Conservation (phyloP, 2,797 vertebrate species). For the Chaenodraco wilsoni region DNA sequence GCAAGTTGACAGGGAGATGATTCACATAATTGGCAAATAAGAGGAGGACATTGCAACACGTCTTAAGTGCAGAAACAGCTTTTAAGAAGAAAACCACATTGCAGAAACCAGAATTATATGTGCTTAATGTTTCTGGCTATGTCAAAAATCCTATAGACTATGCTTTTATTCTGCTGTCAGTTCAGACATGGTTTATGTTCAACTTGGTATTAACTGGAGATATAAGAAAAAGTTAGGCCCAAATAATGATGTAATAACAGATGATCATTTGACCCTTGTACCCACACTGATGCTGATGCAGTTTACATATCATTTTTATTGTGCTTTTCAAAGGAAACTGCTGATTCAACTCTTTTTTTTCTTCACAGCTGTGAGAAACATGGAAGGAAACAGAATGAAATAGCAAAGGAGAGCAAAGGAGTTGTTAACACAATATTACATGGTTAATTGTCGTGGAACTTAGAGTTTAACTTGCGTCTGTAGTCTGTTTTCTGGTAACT, state of each 20-base stretch:
- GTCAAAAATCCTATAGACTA: background rate
- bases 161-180: background rate
- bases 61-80: constrained; percentile 4
- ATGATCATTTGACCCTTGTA: constrained; percentile 64
- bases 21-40: constrained; percentile 32
- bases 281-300: constrained; percentile 31
- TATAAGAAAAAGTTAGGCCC: background rate
- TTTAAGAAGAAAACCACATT: background rate
- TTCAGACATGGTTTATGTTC: background rate
- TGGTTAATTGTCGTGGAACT: background rate
- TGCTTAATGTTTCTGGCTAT: background rate
- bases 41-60: constrained; percentile 35
- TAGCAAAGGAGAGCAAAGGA: background rate
- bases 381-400: background rate
- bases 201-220: background rate
- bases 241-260: constrained; percentile 40
- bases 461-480: constrained; percentile 3
- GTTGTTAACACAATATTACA: background rate
- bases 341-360: background rate
- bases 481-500: background rate
- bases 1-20: constrained; percentile 30
- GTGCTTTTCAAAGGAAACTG: background rate
- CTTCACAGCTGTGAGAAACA: background rate
- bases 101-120: background rate
- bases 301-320: constrained; percentile 1